Evolutionary conservation across 2,888 invertebrate species (phyloP).

Genomic region (Lacanobia wlatinum): DNA sequence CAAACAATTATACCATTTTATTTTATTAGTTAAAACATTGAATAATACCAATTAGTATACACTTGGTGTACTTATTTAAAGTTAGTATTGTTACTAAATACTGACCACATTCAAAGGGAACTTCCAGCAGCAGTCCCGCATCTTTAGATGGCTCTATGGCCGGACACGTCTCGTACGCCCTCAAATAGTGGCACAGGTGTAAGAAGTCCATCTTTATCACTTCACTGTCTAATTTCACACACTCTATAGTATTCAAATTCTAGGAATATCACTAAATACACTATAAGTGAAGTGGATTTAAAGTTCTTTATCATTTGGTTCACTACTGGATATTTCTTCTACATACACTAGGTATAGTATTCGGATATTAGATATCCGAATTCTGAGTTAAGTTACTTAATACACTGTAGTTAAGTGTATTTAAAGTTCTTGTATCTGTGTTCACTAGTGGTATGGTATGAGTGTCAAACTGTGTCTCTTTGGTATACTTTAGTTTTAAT

Average conservation of each 20-base stretch:
- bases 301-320: neutral
- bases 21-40: no score
- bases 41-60: no score
- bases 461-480: no score
- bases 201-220: constrained; percentile 76
- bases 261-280: neutral
- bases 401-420: neutral
- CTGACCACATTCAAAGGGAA: constrained; percentile 45
- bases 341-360: no score
- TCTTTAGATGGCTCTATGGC: neutral
- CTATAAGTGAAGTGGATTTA: neutral
- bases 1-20: no score
- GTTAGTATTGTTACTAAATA: neutral
- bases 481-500: neutral
- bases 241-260: neutral
- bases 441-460: neutral
- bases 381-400: neutral
- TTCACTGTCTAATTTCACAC: neutral
- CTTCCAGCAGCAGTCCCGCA: neutral
- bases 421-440: no score
- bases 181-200: constrained; percentile 76
- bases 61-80: no score
- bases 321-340: neutral
- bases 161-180: constrained; percentile 53
- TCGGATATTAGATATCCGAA: neutral